Evolutionary conservation across 2,113 vertebrate genomes (phyloP), one percentile per base, ranked within the genome.

Genomic region (Ptilorrhoa leucosticta): DNA sequence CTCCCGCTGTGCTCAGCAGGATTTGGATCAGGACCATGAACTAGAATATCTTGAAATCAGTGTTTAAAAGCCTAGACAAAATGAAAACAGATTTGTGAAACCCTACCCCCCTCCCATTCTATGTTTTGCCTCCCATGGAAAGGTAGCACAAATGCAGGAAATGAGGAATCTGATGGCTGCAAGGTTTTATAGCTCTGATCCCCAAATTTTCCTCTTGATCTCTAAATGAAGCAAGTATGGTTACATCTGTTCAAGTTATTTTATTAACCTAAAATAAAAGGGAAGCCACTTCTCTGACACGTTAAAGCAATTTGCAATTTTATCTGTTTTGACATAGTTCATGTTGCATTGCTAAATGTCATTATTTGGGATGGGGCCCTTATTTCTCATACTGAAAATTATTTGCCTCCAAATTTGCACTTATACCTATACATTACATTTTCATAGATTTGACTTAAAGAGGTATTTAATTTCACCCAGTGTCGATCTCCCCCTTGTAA

Each of bases 41-140:
- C 39, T 21, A 66, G 65, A 79, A 68, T 87, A 64, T 91, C 73
- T 91, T 94, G 77, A 95, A 96, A 95, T 73, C 68, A 44, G 12
- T 42, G 31, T 95, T 92, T 82, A 71, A 91, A 82, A 70, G 30
- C 51, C 35, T n/a, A 87, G 57, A 85, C 42, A 94, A 95, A 94
- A 79, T 35, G 33, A 89, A 94, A 78, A 14, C 64, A 94, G 42
- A 70, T 60, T 81, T 82, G n/a, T 89, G 56, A 89, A 84, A 87
- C n/a, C 4, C 7, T 44, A 64, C 11, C 14, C 13, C 12, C 26
- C 39, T 40, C 23, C 31, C 9, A 10, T 48, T 68, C 45, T 73
- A 1, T 57, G 21, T 50, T 88, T 90, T 68, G 24, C 70, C 44
- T 93, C 83, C 79, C 54, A 68, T n/a, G 13, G 61, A 88, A 94